Percentiles rank a stretch among this genome's conserved stretches.
These are phyloP conservation scores for Sitobion miscanthi DNA, from an alignment of 1,140 invertebrate species.

Conservation along the genomic window DNA sequence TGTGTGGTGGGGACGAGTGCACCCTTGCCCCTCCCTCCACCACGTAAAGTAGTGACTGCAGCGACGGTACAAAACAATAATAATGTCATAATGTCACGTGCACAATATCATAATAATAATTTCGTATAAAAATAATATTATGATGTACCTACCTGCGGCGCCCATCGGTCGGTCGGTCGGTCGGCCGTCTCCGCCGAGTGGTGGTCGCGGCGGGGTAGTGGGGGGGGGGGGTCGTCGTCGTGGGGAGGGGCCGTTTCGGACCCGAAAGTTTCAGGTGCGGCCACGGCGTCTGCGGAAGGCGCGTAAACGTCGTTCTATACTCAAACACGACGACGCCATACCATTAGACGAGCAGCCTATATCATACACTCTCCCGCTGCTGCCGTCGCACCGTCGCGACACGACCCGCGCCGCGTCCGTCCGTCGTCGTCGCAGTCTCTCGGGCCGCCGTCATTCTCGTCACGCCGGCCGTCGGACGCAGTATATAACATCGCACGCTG, in stretches of 20 bases:
- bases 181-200: not conserved
- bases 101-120: no score
- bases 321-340: not conserved
- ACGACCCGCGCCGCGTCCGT: not conserved
- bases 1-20: no score
- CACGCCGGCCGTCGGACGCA: constrained; percentile 31
- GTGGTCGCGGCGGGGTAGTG: no score
- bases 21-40: no score
- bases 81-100: no score
- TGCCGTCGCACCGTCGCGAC: not conserved
- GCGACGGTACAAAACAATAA: no score
- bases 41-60: no score
- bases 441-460: constrained; percentile 22
- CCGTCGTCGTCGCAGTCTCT: not conserved
- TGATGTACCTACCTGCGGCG: not conserved
- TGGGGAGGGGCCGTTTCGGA: not conserved
- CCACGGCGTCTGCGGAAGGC: not conserved
- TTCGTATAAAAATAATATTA: no score
- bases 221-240: no score
- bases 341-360: not conserved
- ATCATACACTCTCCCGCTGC: not conserved
- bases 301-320: not conserved
- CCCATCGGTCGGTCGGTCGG: not conserved
- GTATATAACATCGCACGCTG: constrained; percentile 5
- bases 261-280: constrained; percentile 26